Evolutionary conservation across 2,113 vertebrate genomes (phyloP), one percentile per base, ranked within the genome.

Genomic region (Oreochromis tanganicae): DNA sequence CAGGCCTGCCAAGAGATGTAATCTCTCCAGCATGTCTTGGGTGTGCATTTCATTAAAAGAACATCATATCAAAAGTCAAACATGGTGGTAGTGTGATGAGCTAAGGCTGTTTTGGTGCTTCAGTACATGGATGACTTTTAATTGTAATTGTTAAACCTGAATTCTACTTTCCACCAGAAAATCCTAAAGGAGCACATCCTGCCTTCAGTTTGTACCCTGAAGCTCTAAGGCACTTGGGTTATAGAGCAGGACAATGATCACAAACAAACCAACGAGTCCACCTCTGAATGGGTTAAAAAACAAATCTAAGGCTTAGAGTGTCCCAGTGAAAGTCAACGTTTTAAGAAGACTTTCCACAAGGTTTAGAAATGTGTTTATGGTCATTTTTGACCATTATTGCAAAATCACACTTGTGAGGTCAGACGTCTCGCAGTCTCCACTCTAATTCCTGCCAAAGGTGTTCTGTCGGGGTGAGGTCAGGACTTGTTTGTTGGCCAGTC

Each of bases 251-350:
- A 59, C 56, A 63, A 63, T 6, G 29, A 19, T 61, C 29, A 63
- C 59, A 63, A 63, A 63, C 9, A 2, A 0, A 63, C 59, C 16
- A 63, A 63, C 9, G 9, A 63, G 29, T 63, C 57, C 59, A 63
- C 29, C 3, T 34, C 16, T 63, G 29, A 34, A 63, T 19, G 29
- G 59, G 29, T 63, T 32, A 63, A 63, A 2, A 9, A 11, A 63
- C 29, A 63, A 63, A 34, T 11, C 1, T 34, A 0, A 63, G 32
- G 16, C 29, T 63, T 63, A 63, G 59, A 3, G 16, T 34, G 59
- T 63, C 16, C 59, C 5, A 36, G 32, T 7, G 32, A 63, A 19
- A 0, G 9, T 1, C 32, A 36, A 4, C 2, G 2, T 34, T 63
- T 63, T 63, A n/a, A 34, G 32, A 63, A 63, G 17, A 36, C 9